Conservation (phyloP, 2,888 invertebrate genomes). For the Ophion slaviceki region DNA sequence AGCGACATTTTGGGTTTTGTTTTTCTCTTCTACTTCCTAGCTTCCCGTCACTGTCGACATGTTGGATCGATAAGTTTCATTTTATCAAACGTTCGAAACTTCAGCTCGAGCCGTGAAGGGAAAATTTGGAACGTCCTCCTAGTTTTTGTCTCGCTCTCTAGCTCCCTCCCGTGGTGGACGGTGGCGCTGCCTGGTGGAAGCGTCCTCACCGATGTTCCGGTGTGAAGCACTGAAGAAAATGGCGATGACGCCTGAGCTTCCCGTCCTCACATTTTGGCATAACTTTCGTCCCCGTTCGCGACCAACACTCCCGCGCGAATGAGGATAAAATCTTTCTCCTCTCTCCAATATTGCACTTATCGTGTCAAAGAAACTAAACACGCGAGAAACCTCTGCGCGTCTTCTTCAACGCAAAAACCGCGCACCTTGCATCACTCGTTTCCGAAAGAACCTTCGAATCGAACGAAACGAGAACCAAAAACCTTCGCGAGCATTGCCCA, state of each 20-base stretch:
- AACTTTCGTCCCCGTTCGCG: neutral
- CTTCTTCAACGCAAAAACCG: neutral
- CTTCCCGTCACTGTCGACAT: neutral
- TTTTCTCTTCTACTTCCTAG: neutral
- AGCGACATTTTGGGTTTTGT: neutral
- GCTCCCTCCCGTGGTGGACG: neutral
- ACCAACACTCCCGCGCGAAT: neutral
- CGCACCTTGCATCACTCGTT: neutral
- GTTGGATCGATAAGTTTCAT: neutral
- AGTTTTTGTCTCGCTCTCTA: neutral
- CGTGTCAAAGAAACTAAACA: neutral
- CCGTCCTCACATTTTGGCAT: too few species aligned
- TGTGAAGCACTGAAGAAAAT: too few species aligned
- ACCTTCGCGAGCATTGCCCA: neutral
- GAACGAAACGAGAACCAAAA: neutral
- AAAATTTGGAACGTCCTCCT: neutral
- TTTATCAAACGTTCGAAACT: constrained; percentile 5
- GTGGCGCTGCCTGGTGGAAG: neutral
- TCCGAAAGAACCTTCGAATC: neutral
- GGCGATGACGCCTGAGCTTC: too few species aligned
- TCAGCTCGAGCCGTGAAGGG: neutral
- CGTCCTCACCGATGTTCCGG: neutral
- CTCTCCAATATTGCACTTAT: constrained; percentile 15
- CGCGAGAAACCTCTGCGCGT: neutral
- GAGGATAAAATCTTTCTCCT: neutral